A percentile compares a stretch with the other conserved stretches of the same genome.
Evolutionary conservation across 1,140 invertebrate genomes (phyloP).

Genomic region (Ostrea denselamellosa): DNA sequence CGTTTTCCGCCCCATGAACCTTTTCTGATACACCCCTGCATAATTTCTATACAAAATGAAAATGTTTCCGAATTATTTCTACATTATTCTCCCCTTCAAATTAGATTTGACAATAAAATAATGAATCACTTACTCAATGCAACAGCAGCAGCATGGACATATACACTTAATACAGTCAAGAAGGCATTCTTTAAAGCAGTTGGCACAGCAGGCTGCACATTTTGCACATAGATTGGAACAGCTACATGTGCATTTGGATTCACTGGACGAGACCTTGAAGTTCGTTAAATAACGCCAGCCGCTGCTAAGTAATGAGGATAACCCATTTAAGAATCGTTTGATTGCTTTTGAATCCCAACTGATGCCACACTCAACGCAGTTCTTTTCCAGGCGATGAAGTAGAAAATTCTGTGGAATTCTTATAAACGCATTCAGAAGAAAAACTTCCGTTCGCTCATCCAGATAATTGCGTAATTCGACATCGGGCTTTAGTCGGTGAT

Average conservation of each 20-base stretch:
- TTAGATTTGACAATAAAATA: not conserved
- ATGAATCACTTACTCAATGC: not conserved
- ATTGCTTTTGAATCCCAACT: not conserved
- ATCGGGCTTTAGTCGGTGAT: not conserved
- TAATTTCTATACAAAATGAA: no score
- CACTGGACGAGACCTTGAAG: not conserved
- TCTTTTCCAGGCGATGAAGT: not conserved
- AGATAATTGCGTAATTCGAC: not conserved
- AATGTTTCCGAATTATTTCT: no score
- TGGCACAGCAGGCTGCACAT: not conserved
- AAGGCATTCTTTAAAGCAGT: not conserved
- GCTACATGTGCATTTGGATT: not conserved
- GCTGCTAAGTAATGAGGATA: not conserved
- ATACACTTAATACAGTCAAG: not conserved
- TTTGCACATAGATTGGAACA: not conserved
- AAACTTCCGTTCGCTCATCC: not conserved
- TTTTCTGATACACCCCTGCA: no score
- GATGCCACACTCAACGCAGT: not conserved
- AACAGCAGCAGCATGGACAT: slow-evolving; percentile 21
- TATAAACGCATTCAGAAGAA: not conserved
- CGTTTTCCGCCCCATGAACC: no score
- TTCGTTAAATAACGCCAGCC: not conserved
- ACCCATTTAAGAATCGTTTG: not conserved
- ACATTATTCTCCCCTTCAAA: no score
- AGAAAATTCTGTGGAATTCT: not conserved